Base-by-base conservation (phyloP, 2,888 invertebrate genomes). In the Clitarchus hookeri region DNA sequence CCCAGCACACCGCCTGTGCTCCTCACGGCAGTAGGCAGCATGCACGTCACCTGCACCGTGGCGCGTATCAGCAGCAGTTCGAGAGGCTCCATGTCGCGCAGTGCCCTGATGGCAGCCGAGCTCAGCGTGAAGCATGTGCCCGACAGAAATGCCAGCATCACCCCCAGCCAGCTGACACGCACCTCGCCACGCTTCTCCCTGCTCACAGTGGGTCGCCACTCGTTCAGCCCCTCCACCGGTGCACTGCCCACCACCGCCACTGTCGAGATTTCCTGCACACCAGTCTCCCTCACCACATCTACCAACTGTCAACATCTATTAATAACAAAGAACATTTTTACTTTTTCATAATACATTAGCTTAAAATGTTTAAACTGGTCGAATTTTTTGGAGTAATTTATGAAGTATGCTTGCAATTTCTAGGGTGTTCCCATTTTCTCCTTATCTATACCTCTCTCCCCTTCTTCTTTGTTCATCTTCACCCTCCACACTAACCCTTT, bases 41-140 rank as follows among this genome's bases (percentile, higher is more conserved):
- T 92, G 0, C 90, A 90, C 16, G 89, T 48, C 83, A 92, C 91
- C 89, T 92, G 92, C 82, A 92, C 88, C 25, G 91, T 78, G 2
- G 92, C 90, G 86, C 92, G 89, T 85, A 92, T 91, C 2, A 90
- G 90, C 27, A 92, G 89, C 82, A 92, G 88, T 86, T 92, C 90
- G 92, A 92, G 92, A 4, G 92, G 92, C 88, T 92, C 91, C 6
- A 92, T 91, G 88, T 91, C 91, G 84, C 89, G 90, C 0, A 92
- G 88, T 19, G 91, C 91, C 89, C 92, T 92, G 4, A 92, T 92
- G 65, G 92, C 90, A 16, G 92, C 91, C 0, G 92, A 91, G 87
- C 92, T 92, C 23, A 92, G 89, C 1, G 92, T 92, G 88, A 92
- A 92, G 88, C 92, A 92, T n/a, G 92, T 91, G 23, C 92, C 92